phyloP scores from a whole-genome alignment of 2,113 vertebrate species.

The Pseudorhombus dupliciocellatus region DNA sequence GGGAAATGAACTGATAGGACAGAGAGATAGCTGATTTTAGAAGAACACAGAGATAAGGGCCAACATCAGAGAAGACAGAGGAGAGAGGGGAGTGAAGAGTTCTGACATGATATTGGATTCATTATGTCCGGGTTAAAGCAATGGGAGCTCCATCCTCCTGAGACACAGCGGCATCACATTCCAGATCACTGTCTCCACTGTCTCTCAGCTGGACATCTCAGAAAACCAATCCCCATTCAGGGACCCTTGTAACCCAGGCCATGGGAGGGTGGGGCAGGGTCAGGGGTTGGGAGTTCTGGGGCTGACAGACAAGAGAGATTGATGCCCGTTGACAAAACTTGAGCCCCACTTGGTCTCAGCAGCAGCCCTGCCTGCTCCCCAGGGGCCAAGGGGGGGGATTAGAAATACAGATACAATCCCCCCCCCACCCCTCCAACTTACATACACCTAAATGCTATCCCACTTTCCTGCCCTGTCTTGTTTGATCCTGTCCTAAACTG shows the following conservation, averaged over 20 bases:
- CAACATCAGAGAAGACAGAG: slow-evolving; percentile 1
- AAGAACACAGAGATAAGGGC: slow-evolving; percentile 18
- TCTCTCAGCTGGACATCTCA: slow-evolving; percentile 65
- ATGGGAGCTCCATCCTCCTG: slow-evolving; percentile 44
- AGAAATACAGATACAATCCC: slow-evolving; percentile 44
- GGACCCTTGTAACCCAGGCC: slow-evolving; percentile 66
- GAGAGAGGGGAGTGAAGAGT: neutral
- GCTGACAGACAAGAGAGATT: slow-evolving; percentile 77
- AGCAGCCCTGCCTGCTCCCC: slow-evolving; percentile 58
- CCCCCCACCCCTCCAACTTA: slow-evolving; percentile 28
- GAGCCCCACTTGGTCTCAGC: slow-evolving; percentile 66
- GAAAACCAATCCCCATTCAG: slow-evolving; percentile 56
- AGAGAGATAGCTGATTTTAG: slow-evolving; percentile 38
- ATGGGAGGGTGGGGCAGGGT: slow-evolving; percentile 69
- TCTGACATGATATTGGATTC: slow-evolving; percentile 19
- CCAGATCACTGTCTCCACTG: slow-evolving; percentile 70
- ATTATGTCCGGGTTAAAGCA: slow-evolving; percentile 29
- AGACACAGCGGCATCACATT: slow-evolving; percentile 60
- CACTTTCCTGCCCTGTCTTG: slow-evolving; percentile 51
- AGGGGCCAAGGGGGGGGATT: slow-evolving; percentile 48
- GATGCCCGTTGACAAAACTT: slow-evolving; percentile 79
- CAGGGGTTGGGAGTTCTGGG: slow-evolving; percentile 71
- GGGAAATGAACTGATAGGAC: slow-evolving; percentile 54
- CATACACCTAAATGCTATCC: slow-evolving; percentile 47
- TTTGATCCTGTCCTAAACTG: slow-evolving; percentile 62